These are phyloP conservation scores for Pelobates cultripes DNA, from an alignment of 2,797 vertebrate genomes.

Conservation along the genomic window DNA sequence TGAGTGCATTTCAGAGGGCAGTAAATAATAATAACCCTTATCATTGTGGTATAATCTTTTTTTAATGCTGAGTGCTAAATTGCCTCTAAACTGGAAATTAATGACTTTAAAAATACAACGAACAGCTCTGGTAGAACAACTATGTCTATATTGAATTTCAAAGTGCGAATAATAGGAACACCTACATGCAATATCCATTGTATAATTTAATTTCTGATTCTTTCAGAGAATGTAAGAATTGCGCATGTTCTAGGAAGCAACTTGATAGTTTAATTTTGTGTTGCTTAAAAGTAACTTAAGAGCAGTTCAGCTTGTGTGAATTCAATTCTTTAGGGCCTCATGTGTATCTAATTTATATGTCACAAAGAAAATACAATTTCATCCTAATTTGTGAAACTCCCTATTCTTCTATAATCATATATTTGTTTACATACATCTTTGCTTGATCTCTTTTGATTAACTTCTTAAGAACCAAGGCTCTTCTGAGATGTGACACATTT, in stretches of 20 bases:
- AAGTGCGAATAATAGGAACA: not conserved
- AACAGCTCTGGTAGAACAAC: not conserved
- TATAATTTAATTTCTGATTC: constrained; percentile 23
- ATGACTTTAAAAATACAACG: not conserved
- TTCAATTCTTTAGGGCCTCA: constrained; percentile 10
- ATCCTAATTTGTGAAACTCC: constrained; percentile 41
- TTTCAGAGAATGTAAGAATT: constrained; percentile 8
- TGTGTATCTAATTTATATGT: constrained; percentile 45
- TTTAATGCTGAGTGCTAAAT: not conserved
- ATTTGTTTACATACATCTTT: constrained; percentile 44
- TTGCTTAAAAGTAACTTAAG: constrained; percentile 41
- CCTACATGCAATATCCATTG: not conserved
- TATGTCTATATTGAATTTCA: not conserved
- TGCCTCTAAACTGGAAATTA: not conserved
- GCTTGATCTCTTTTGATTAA: constrained; percentile 11
- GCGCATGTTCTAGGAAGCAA: constrained; percentile 26
- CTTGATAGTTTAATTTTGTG: constrained; percentile 43
- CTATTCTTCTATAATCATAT: constrained; percentile 31
- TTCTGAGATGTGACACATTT: no score
- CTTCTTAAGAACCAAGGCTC: no score
- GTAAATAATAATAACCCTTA: no score
- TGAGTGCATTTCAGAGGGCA: no score
- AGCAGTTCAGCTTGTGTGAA: constrained; percentile 1
- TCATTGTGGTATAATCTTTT: no score
- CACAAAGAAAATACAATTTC: constrained; percentile 50